Evolutionary conservation across 2,113 vertebrate species (phyloP).

Genomic region (Pollachius pollachius): DNA sequence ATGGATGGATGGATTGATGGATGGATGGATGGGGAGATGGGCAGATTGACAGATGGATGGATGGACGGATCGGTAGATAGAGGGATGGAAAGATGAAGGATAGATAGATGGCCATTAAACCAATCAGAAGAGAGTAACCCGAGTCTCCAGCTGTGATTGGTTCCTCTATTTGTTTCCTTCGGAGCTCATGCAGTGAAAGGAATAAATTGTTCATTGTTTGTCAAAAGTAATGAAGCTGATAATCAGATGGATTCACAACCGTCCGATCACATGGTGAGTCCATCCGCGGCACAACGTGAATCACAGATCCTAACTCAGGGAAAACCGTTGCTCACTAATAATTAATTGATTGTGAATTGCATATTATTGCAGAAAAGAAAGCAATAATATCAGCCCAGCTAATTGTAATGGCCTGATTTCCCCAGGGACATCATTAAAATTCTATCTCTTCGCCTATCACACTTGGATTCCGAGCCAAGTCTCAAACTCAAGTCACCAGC

Average conservation of each 20-base stretch:
- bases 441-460: neutral
- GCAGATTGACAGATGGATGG: too few species aligned
- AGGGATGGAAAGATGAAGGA: constrained; percentile 38
- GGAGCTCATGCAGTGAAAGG: constrained; percentile 36
- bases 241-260: constrained; percentile 24
- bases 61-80: too few species aligned
- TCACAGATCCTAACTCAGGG: constrained; percentile 36
- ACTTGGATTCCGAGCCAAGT: neutral
- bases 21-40: too few species aligned
- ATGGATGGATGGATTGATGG: too few species aligned
- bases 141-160: too few species aligned
- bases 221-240: constrained; percentile 32
- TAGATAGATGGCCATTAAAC: too few species aligned
- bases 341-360: constrained; percentile 29
- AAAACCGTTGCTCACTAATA: neutral
- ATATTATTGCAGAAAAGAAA: constrained; percentile 18
- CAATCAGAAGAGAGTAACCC: too few species aligned
- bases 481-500: neutral
- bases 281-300: constrained; percentile 16
- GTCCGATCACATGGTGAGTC: constrained; percentile 34
- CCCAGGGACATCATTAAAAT: neutral
- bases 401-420: neutral
- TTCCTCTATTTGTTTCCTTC: constrained; percentile 16
- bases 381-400: constrained; percentile 9
- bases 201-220: constrained; percentile 44